Percentiles rank a stretch among this genome's conserved stretches.
These are phyloP conservation scores for Atrichornis clamosus DNA, from an alignment of 2,113 vertebrate genomes.

Conservation along the genomic window DNA sequence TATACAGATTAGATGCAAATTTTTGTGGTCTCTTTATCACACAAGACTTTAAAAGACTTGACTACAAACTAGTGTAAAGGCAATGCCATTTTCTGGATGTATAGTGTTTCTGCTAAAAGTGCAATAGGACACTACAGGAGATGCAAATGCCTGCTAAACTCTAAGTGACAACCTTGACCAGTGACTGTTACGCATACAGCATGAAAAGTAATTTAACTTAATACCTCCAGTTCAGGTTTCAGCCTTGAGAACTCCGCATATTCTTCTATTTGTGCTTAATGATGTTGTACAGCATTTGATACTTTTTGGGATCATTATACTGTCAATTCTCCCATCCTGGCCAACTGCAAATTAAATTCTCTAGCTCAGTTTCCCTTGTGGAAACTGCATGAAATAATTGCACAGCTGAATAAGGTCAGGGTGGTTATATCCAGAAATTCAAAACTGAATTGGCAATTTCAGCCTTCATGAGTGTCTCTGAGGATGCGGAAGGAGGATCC, in stretches of 20 bases:
- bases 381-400: neutral
- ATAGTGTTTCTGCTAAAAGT: neutral
- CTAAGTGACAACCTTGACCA: neutral
- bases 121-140: neutral
- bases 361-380: neutral
- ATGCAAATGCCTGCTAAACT: neutral
- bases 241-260: neutral
- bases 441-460: neutral
- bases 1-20: neutral
- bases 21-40: neutral
- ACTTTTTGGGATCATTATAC: neutral
- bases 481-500: neutral
- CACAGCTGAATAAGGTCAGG: neutral
- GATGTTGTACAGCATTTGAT: neutral
- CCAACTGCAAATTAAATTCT: constrained; percentile 44
- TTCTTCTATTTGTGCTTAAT: neutral
- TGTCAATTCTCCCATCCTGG: neutral
- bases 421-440: neutral
- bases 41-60: neutral
- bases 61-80: neutral
- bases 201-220: constrained; percentile 18
- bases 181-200: neutral
- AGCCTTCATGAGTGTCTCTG: neutral
- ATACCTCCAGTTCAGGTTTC: constrained; percentile 25
- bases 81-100: neutral